These are phyloP conservation scores for Danaus chrysippus DNA, from an alignment of 2,888 invertebrate species.

Conservation along the genomic window DNA sequence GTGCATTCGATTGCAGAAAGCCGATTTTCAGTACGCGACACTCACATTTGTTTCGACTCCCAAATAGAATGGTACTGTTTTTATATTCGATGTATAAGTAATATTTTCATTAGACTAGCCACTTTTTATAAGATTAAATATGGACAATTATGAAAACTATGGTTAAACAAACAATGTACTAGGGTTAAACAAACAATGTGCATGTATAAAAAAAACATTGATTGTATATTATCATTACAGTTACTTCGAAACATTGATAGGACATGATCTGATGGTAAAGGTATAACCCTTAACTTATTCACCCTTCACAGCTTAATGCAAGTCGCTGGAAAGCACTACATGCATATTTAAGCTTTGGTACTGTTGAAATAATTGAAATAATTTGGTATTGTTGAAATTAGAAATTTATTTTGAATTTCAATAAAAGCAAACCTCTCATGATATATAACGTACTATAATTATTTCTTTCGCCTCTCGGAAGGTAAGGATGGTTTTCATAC, in stretches of 20 bases:
- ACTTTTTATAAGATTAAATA: slow-evolving; percentile 20
- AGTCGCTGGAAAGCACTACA: slow-evolving; percentile 20
- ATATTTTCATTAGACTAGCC: slow-evolving; percentile 27
- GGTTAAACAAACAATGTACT: not conserved
- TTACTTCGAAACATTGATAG: slow-evolving; percentile 38
- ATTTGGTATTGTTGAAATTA: too few relatives aligned
- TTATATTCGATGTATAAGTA: slow-evolving; percentile 50
- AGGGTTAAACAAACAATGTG: not conserved
- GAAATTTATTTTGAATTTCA: too few relatives aligned
- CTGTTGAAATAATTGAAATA: too few relatives aligned
- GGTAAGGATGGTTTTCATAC: slow-evolving; percentile 57
- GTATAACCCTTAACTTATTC: slow-evolving; percentile 40
- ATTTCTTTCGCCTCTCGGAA: slow-evolving; percentile 53
- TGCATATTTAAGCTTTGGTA: slow-evolving; percentile 4
- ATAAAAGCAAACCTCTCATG: slow-evolving; percentile 25
- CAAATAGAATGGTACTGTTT: slow-evolving; percentile 53
- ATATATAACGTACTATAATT: slow-evolving; percentile 49
- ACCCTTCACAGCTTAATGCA: slow-evolving; percentile 20
- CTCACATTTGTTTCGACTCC: slow-evolving; percentile 61
- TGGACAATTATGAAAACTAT: not conserved
- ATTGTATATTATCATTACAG: slow-evolving; percentile 33
- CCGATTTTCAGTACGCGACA: slow-evolving; percentile 56
- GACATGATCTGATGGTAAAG: slow-evolving; percentile 70
- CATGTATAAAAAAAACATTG: slow-evolving; percentile 13
- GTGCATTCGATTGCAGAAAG: slow-evolving; percentile 64